A percentile compares a stretch with the other conserved stretches of the same genome.
These are phyloP conservation scores for Thereuonema tuberculata DNA, from an alignment of 1,140 invertebrate species.

Conservation along the genomic window DNA sequence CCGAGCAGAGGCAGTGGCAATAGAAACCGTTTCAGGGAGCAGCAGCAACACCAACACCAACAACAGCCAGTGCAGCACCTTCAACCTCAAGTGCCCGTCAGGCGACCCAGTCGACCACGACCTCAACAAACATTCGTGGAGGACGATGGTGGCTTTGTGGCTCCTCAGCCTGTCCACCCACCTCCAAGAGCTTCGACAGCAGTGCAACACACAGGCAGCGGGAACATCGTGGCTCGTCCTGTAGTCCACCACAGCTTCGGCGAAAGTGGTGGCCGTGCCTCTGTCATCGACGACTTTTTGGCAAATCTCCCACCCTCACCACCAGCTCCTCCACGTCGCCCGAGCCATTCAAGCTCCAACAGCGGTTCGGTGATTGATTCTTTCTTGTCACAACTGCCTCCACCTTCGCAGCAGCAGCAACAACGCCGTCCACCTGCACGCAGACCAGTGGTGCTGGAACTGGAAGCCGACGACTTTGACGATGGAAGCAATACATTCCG, in stretches of 20 bases:
- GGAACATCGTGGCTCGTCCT: neutral
- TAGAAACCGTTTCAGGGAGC: constrained; percentile 25
- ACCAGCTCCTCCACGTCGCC: neutral
- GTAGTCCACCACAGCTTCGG: neutral
- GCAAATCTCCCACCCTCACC: neutral
- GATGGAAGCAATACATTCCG: neutral
- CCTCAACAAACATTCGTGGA: neutral
- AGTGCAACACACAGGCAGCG: neutral
- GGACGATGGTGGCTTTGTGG: neutral
- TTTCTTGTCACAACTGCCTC: no score
- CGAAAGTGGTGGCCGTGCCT: neutral
- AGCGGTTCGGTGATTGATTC: neutral
- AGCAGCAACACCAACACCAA: constrained; percentile 32
- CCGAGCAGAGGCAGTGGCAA: constrained; percentile 23
- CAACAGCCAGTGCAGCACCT: constrained; percentile 26
- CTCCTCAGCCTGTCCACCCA: neutral
- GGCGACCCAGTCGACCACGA: neutral
- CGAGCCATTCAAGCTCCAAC: neutral
- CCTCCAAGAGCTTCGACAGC: neutral
- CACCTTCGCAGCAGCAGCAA: no score
- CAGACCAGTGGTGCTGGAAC: no score
- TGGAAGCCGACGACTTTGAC: constrained; percentile 1
- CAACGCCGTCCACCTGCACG: no score
- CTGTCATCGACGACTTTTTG: constrained; percentile 1
- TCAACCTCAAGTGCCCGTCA: constrained; percentile 15